phyloP scores from a whole-genome alignment of 2,113 vertebrate genomes.

The Melanerpes formicivorus region DNA sequence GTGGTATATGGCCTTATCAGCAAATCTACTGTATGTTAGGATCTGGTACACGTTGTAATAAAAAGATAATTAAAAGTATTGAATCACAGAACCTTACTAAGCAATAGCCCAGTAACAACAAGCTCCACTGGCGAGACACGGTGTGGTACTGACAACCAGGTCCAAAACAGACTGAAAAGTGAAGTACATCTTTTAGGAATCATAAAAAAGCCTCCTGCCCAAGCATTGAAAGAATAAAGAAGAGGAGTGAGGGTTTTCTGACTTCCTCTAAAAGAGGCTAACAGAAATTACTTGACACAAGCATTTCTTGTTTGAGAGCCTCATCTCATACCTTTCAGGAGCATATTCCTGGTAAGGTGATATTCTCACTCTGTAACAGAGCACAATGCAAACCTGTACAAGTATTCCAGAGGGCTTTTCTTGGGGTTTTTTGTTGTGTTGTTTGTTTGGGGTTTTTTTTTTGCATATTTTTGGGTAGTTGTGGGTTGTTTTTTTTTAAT shows the following conservation, averaged over 20 bases:
- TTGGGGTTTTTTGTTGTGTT: neutral
- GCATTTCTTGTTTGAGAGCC: constrained; percentile 15
- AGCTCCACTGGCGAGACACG: constrained; percentile 24
- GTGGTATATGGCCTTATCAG: constrained; percentile 72
- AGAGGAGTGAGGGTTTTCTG: neutral
- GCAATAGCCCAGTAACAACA: constrained; percentile 56
- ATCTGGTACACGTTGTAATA: constrained; percentile 66
- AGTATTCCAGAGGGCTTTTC: neutral
- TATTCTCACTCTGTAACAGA: constrained; percentile 36
- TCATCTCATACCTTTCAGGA: neutral
- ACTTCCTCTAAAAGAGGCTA: constrained; percentile 3
- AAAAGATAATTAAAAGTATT: constrained; percentile 80
- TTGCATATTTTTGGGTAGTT: neutral
- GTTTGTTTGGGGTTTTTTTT: neutral
- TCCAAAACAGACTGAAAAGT: constrained; percentile 9
- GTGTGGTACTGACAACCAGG: neutral
- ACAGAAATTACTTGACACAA: neutral
- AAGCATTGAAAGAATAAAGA: neutral
- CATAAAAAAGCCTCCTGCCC: constrained; percentile 28
- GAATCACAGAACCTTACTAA: constrained; percentile 66
- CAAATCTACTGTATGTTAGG: constrained; percentile 75
- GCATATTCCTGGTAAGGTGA: neutral
- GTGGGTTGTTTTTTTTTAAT: neutral
- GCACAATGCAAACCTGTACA: neutral
- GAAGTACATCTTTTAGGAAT: neutral